Base-by-base conservation (phyloP, 2,888 invertebrate genomes). In the Lasioglossum oenotherae region DNA sequence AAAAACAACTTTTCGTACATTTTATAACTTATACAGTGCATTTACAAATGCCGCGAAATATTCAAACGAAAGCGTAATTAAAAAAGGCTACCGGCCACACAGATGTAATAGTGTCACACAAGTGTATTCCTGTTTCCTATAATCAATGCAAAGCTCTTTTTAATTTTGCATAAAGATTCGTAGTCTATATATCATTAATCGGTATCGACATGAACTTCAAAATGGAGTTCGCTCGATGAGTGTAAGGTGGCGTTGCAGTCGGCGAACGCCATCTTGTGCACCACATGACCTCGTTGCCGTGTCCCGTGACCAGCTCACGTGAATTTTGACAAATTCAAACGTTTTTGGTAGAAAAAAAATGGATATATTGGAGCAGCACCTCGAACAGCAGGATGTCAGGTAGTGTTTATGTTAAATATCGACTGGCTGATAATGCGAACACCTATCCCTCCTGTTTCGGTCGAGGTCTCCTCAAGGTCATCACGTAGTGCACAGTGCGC, bases 301-400 rank as follows among this genome's bases (percentile, higher is more conserved):
- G 95, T 95, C 95, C 95, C 95, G 95, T 95, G 95, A 95, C 95
- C 95, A 95, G 94, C 95, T 95, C 95, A 95, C 95, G 95, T 95
- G 95, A 95, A 95, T 95, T 95, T 94, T 93, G 93, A 93, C 93
- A 93, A 94, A 94, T 94, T 94, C 94, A 94, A 94, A 94, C 94
- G 89, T 92, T 94, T 93, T 92, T 88, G 89, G 84, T 89, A 86
- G 87, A 88, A 89, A 93, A 87, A 93, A 88, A 91, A 95, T 95
- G 95, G 95, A 95, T 91, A 95, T 95, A 90, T 92, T 95, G 93
- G 95, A 95, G 88, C 94, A 95, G 80, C 95, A 95, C 78, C 95
- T 95, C 82, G 94, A 95, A 57, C 94, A 92, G 79, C 95, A 95
- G 90, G 95, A 95, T 88, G 93, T 93, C 89, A 94, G 95, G 95